phyloP scores from a whole-genome alignment of 2,113 vertebrate genomes.

The Heliornis fulica region DNA sequence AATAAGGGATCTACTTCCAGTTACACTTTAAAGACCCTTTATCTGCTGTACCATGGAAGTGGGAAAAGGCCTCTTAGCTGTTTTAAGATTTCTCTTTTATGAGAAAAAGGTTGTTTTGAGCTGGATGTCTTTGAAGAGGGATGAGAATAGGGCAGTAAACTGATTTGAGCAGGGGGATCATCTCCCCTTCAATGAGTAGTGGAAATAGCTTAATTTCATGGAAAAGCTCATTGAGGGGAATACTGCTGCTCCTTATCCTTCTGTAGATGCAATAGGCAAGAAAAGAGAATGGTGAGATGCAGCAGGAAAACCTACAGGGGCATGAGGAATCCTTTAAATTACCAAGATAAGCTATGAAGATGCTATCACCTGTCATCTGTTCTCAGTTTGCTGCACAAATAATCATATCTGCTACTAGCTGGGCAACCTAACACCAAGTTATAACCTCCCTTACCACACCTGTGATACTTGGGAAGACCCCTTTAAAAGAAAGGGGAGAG shows the following conservation, averaged over 20 bases:
- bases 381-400: not conserved
- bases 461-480: not conserved
- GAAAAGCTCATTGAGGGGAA: not conserved
- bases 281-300: not conserved
- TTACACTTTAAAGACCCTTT: not conserved
- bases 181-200: not conserved
- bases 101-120: not conserved
- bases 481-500: not conserved
- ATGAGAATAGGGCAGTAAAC: not conserved
- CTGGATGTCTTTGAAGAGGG: not conserved
- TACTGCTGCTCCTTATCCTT: not conserved
- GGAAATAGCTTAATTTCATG: not conserved
- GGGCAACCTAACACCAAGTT: not conserved
- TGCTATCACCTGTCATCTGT: fast-evolving
- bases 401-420: not conserved
- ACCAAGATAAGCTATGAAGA: not conserved
- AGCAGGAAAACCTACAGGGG: not conserved
- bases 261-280: not conserved
- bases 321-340: not conserved
- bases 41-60: no score
- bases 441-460: not conserved
- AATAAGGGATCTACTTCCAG: not conserved
- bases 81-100: not conserved
- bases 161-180: not conserved
- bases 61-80: not conserved